Conservation (phyloP, 2,113 vertebrate species). For the Polyodon spathula region DNA sequence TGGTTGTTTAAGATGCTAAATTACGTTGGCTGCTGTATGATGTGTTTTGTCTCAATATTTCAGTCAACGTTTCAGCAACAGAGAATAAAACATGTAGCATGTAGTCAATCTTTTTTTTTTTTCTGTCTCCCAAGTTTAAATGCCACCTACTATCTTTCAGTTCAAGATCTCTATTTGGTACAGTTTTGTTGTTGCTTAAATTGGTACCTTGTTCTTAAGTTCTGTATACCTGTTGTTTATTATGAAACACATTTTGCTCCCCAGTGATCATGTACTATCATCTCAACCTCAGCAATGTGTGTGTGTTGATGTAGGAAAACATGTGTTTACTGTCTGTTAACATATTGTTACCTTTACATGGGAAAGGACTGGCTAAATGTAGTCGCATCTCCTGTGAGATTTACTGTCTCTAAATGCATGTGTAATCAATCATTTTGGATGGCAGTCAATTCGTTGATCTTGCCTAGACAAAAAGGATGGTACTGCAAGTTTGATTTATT, state of each 20-base stretch:
- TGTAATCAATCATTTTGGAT: not conserved
- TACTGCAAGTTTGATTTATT: constrained; percentile 1
- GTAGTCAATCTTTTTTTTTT: not conserved
- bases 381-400: not conserved
- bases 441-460: not conserved
- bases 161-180: constrained; percentile 12
- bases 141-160: not conserved
- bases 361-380: not conserved
- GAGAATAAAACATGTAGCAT: not conserved
- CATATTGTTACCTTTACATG: no score
- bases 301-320: no score
- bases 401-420: not conserved
- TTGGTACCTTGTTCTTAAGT: constrained; percentile 7
- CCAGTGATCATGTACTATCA: no score
- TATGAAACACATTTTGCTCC: no score
- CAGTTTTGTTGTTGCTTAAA: not conserved
- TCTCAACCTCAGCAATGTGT: no score
- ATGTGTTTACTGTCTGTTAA: no score
- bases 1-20: constrained; percentile 11
- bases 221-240: no score
- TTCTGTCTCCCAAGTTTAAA: not conserved
- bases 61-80: not conserved
- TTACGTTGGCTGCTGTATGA: no score
- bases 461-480: not conserved
- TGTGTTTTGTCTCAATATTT: not conserved